A percentile compares a stretch with the other conserved stretches of the same genome.
Conservation (phyloP, 2,113 vertebrate genomes). For the Oreochromis aureus region DNA sequence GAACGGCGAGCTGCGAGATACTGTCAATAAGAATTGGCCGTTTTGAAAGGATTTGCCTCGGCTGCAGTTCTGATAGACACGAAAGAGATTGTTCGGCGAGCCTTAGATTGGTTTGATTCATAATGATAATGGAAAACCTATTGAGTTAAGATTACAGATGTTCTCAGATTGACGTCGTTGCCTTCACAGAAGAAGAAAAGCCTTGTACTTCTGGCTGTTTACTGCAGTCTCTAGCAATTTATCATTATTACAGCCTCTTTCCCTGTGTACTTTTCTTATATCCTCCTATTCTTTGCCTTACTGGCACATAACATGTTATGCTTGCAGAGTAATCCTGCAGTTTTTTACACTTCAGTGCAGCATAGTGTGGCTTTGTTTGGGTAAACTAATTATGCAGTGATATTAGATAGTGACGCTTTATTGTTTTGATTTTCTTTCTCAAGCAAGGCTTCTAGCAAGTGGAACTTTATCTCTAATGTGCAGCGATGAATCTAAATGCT, state of each 20-base stretch:
- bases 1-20: background rate
- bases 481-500: background rate
- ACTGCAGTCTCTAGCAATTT: background rate
- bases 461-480: background rate
- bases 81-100: background rate
- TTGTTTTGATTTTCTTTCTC: background rate
- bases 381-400: background rate
- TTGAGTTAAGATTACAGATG: background rate
- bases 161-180: background rate
- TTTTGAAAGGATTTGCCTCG: background rate
- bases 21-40: background rate
- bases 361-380: background rate
- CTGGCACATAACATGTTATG: background rate
- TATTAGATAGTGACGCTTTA: background rate
- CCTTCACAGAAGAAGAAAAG: background rate
- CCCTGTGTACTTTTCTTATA: background rate
- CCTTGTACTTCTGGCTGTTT: background rate
- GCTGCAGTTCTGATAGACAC: background rate
- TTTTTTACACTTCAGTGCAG: background rate
- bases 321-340: background rate
- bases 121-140: background rate
- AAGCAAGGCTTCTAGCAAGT: background rate
- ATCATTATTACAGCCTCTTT: background rate
- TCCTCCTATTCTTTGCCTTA: background rate
- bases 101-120: slow-evolving; percentile 7